A percentile compares a stretch with the other conserved stretches of the same genome.
Conservation (phyloP, 2,113 vertebrate genomes). For the Alexandromys fortis region DNA sequence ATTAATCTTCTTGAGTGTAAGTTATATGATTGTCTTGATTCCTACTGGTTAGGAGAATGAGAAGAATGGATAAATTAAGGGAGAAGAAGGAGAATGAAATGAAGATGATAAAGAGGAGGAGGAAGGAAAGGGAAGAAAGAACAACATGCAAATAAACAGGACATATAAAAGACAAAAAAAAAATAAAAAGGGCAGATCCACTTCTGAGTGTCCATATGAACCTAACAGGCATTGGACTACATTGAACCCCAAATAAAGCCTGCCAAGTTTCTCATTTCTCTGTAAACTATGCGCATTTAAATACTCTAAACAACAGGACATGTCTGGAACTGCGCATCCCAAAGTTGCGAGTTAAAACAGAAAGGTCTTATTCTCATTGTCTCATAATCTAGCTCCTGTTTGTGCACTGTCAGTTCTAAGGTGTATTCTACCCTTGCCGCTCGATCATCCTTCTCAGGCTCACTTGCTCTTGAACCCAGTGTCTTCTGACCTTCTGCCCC, state of each 20-base stretch:
- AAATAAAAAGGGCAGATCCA: background rate
- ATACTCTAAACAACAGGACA: background rate
- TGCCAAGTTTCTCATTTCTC: background rate
- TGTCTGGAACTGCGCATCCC: background rate
- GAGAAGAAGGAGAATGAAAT: background rate
- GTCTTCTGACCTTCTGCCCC: conserved; percentile 26
- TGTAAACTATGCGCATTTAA: background rate
- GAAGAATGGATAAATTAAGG: background rate
- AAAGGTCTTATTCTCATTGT: background rate
- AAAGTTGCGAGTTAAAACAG: background rate
- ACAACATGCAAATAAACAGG: background rate
- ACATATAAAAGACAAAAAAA: background rate
- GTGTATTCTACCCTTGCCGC: background rate
- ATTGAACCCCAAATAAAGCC: background rate
- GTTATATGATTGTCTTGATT: background rate
- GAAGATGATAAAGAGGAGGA: background rate
- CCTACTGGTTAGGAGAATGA: background rate
- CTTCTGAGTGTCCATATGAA: background rate
- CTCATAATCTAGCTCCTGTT: background rate
- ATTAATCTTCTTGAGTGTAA: background rate
- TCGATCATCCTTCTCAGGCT: background rate
- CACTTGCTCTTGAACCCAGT: background rate
- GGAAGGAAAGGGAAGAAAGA: background rate
- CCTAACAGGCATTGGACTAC: background rate
- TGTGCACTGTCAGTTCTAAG: background rate